Evolutionary conservation across 2,888 invertebrate genomes (phyloP).

Genomic region (Platycheirus albimanus): DNA sequence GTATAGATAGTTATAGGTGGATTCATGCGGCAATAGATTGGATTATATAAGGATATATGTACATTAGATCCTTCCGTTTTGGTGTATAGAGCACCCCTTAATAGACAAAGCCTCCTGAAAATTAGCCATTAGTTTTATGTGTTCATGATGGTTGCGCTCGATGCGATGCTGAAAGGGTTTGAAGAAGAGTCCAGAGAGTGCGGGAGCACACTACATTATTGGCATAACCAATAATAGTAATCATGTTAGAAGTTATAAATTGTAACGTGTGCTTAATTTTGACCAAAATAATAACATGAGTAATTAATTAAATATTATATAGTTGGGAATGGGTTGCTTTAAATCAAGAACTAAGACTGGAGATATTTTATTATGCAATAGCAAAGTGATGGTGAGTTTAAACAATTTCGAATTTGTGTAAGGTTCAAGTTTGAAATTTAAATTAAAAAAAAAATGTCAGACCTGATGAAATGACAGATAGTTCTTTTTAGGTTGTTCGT

Average conservation of each 20-base stretch:
- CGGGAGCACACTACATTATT: slow-evolving; percentile 59
- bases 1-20: slow-evolving; percentile 24
- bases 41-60: slow-evolving; percentile 56
- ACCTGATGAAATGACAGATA: too few relatives aligned
- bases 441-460: too few relatives aligned
- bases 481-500: too few relatives aligned
- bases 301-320: slow-evolving; percentile 76
- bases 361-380: too few relatives aligned
- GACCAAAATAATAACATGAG: slow-evolving; percentile 77
- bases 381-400: too few relatives aligned
- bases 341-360: not conserved
- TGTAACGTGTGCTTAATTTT: slow-evolving; percentile 76
- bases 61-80: slow-evolving; percentile 58
- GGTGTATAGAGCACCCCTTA: slow-evolving; percentile 15
- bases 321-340: slow-evolving; percentile 7
- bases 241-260: slow-evolving; percentile 76
- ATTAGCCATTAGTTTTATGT: slow-evolving; percentile 63
- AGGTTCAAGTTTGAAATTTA: too few relatives aligned
- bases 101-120: slow-evolving; percentile 15
- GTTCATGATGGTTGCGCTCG: not conserved
- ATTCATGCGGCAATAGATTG: slow-evolving; percentile 65
- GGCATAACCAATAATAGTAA: slow-evolving; percentile 71
- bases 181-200: too few relatives aligned
- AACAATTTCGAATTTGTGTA: too few relatives aligned
- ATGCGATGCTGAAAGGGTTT: too few relatives aligned